phyloP scores from a whole-genome alignment of 2,888 invertebrate genomes.

The Tubulanus polymorphus region DNA sequence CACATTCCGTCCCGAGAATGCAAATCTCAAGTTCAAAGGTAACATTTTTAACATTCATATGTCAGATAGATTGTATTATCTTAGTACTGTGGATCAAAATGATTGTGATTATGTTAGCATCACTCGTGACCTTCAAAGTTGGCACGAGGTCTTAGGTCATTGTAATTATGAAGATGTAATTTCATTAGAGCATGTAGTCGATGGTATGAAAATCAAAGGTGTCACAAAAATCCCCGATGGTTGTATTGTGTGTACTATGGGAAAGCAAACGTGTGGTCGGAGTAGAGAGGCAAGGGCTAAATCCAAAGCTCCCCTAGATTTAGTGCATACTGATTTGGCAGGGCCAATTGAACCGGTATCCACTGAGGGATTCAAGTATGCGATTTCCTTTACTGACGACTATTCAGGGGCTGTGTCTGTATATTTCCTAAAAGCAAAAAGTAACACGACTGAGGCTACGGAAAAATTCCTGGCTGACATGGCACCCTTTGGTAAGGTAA shows the following conservation, averaged over 20 bases:
- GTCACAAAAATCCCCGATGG: slow-evolving; percentile 2
- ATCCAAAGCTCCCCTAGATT: neutral
- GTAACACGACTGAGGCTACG: slow-evolving; percentile 11
- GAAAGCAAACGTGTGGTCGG: slow-evolving; percentile 2
- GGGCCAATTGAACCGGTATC: slow-evolving; percentile 12
- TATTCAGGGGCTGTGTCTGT: slow-evolving; percentile 15
- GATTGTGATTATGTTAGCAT: neutral
- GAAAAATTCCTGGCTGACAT: slow-evolving; percentile 14
- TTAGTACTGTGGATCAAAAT: neutral
- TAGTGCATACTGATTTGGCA: slow-evolving; percentile 13
- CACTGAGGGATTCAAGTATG: slow-evolving; percentile 17
- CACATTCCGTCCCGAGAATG: slow-evolving; percentile 9
- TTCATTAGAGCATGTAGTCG: slow-evolving; percentile 14
- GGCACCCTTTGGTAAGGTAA: slow-evolving; percentile 8
- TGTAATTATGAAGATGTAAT: slow-evolving; percentile 16
- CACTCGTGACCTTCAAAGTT: slow-evolving; percentile 1
- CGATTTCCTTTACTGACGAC: slow-evolving; percentile 16
- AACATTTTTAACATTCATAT: no score
- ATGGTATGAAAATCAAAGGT: slow-evolving; percentile 13
- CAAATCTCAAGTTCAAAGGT: neutral
- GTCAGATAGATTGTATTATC: slow-evolving; percentile 8
- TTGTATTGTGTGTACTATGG: slow-evolving; percentile 10
- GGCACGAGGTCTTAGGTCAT: slow-evolving; percentile 16
- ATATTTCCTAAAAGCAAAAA: slow-evolving; percentile 16
- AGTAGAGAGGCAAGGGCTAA: neutral